Conservation (phyloP, 2,797 vertebrate genomes). For the Champsocephalus gunnari region DNA sequence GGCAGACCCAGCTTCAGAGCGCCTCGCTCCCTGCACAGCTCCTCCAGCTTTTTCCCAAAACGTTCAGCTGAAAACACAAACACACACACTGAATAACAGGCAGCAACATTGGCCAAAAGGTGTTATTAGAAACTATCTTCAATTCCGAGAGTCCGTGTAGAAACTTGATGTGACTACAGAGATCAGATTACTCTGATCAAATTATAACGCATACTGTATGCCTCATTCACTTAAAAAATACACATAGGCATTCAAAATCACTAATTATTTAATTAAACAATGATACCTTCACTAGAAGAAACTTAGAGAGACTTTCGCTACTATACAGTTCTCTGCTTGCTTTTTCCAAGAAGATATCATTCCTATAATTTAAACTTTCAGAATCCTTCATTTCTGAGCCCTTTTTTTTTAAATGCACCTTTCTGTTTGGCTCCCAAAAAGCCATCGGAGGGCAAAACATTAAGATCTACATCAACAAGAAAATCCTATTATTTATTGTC, state of each 20-base stretch:
- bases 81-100: constrained; percentile 18
- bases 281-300: neutral
- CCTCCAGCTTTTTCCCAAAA: constrained; percentile 87
- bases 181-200: neutral
- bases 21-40: constrained; percentile 84
- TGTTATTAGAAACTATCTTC: neutral
- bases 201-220: neutral
- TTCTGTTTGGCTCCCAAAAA: too few relatives aligned
- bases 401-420: too few relatives aligned
- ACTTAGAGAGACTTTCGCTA: neutral
- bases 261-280: constrained; percentile 10
- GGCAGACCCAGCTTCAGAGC: constrained; percentile 87
- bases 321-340: neutral
- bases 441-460: neutral
- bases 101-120: neutral
- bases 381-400: neutral
- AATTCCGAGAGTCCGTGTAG: neutral
- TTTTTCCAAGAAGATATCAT: neutral
- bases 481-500: constrained; percentile 20
- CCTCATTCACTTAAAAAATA: constrained; percentile 25
- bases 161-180: constrained; percentile 2
- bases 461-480: neutral
- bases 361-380: neutral
- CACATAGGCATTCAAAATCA: neutral
- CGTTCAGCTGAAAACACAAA: constrained; percentile 83